Conservation (phyloP, 2,888 invertebrate species). For the Drosophila emarginata region DNA sequence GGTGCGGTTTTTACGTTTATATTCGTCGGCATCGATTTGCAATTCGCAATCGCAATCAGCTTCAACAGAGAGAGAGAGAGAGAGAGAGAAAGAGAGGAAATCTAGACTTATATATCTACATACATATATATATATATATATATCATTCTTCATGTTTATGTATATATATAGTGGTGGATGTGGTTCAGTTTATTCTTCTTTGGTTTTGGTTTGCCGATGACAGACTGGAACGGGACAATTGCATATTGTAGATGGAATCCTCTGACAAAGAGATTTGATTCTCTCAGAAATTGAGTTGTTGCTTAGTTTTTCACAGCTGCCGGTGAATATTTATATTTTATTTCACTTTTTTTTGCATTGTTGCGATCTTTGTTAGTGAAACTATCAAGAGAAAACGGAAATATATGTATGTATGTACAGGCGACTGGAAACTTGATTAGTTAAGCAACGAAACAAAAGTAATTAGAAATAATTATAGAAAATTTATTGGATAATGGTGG, state of each 20-base stretch:
- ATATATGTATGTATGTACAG: too few species aligned
- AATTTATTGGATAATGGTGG: too few species aligned
- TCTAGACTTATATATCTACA: slow-evolving; percentile 37
- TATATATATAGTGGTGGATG: neutral
- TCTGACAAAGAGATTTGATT: neutral
- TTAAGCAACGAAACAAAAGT: too few species aligned
- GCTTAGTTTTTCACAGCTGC: slow-evolving; percentile 50
- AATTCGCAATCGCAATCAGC: slow-evolving; percentile 77
- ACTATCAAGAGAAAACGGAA: too few species aligned
- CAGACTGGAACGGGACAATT: slow-evolving; percentile 32
- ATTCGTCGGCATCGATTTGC: slow-evolving; percentile 69
- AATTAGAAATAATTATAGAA: too few species aligned
- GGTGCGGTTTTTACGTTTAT: slow-evolving; percentile 75
- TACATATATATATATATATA: slow-evolving; percentile 20
- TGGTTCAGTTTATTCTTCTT: slow-evolving; percentile 16
- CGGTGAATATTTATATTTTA: slow-evolving; percentile 64
- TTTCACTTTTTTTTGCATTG: too few species aligned
- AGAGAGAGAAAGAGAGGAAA: slow-evolving; percentile 18
- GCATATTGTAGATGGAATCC: neutral
- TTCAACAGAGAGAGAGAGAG: slow-evolving; percentile 34
- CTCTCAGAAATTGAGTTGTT: neutral
- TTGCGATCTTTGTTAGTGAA: too few species aligned
- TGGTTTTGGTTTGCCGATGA: slow-evolving; percentile 16
- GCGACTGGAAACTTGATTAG: too few species aligned
- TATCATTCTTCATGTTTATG: slow-evolving; percentile 6